These are phyloP conservation scores for Crocodylus rhombifer DNA, from an alignment of 2,797 vertebrate genomes.

Conservation along the genomic window DNA sequence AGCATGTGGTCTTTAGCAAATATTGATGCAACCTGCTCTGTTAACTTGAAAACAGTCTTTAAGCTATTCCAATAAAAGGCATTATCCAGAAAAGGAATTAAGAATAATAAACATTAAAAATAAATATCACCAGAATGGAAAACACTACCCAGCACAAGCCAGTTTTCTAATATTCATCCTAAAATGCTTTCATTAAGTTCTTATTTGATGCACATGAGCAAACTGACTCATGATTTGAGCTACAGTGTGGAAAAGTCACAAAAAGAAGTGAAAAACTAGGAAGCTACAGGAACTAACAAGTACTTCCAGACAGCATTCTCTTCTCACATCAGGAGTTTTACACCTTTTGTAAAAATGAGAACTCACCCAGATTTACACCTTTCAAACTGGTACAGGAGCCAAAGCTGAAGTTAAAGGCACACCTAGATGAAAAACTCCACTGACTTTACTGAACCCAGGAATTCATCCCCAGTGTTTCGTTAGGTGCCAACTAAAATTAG, in stretches of 20 bases:
- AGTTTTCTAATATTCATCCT: neutral
- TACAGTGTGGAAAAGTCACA: neutral
- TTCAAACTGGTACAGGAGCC: neutral
- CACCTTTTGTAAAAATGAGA: neutral
- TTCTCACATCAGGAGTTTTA: neutral
- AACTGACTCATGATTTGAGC: neutral
- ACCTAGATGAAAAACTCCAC: neutral
- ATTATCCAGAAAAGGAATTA: constrained; percentile 41
- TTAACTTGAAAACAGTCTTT: constrained; percentile 50
- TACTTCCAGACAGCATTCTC: neutral
- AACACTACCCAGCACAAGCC: neutral
- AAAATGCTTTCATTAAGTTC: neutral
- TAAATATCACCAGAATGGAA: neutral
- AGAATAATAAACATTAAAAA: constrained; percentile 16
- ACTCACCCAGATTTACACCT: neutral
- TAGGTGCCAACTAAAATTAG: neutral
- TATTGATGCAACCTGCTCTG: constrained; percentile 63
- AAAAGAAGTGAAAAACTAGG: neutral
- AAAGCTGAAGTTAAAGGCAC: neutral
- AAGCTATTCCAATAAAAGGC: constrained; percentile 23
- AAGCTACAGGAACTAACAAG: neutral
- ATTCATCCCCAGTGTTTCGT: constrained; percentile 5
- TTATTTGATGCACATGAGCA: neutral
- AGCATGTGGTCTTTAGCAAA: constrained; percentile 65
- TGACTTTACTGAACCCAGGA: neutral